Percentiles rank a stretch among this genome's conserved stretches.
Evolutionary conservation across 2,888 invertebrate genomes (phyloP).

Genomic region (Eudasyphora cyanicolor): DNA sequence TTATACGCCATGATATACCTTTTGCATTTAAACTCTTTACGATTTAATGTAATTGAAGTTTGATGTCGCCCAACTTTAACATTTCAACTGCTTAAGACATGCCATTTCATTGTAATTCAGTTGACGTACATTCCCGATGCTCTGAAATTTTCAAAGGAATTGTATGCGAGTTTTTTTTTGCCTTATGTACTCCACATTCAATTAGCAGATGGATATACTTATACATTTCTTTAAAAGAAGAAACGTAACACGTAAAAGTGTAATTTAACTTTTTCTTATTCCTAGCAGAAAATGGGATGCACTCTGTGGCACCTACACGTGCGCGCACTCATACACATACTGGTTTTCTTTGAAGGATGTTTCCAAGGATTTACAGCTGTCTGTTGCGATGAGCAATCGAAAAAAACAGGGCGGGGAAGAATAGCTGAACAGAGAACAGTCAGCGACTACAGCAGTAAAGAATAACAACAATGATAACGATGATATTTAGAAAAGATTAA

Average conservation of each 20-base stretch:
- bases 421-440: neutral
- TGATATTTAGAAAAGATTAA: constrained; percentile 33
- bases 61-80: neutral
- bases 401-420: neutral
- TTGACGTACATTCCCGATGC: neutral
- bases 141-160: neutral
- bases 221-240: constrained; percentile 22
- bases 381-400: neutral
- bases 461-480: constrained; percentile 5
- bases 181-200: constrained; percentile 40
- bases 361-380: constrained; percentile 20
- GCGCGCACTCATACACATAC: neutral
- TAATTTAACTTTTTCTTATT: constrained; percentile 50
- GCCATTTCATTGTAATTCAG: neutral
- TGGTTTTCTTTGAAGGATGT: neutral
- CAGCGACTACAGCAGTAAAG: neutral
- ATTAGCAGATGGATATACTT: constrained; percentile 46
- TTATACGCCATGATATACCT: neutral
- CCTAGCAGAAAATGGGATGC: constrained; percentile 1
- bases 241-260: constrained; percentile 56
- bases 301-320: constrained; percentile 12
- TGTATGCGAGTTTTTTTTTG: constrained; percentile 9
- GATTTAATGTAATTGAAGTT: constrained; percentile 11
- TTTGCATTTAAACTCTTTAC: neutral
- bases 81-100: neutral